Conservation (phyloP, 2,797 vertebrate species). For the Neoniphon sammara region DNA sequence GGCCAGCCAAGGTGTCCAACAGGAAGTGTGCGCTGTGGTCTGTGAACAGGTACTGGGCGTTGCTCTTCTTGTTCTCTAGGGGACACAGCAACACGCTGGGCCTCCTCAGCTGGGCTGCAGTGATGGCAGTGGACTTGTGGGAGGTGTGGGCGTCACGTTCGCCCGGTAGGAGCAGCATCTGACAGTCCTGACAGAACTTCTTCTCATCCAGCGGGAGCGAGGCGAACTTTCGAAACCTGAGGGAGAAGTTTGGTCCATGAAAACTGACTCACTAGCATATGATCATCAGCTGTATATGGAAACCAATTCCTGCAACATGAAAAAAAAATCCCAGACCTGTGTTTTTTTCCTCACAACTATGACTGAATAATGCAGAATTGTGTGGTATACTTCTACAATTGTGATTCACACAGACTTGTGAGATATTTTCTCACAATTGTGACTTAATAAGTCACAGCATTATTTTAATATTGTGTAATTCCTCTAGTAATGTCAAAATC, state of each 20-base stretch:
- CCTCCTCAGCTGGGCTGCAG: conserved; percentile 80
- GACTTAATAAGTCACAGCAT: no score
- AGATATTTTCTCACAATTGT: no score
- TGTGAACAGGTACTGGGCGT: conserved; percentile 95
- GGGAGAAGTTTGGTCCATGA: conserved; percentile 30
- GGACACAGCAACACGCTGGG: conserved; percentile 89
- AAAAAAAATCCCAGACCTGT: no score
- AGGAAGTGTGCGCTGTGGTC: conserved; percentile 91
- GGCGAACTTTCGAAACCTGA: conserved; percentile 86
- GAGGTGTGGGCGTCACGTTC: conserved; percentile 80
- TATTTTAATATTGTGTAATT: no score
- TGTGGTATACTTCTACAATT: no score
- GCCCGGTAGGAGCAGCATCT: conserved; percentile 85
- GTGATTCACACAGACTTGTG: no score
- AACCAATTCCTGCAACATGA: no score
- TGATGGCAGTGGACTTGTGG: conserved; percentile 79
- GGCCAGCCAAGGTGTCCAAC: conserved; percentile 81
- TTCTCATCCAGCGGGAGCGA: conserved; percentile 81
- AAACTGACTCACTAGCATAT: no score
- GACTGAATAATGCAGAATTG: no score
- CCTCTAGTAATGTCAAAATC: no score
- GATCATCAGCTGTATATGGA: no score
- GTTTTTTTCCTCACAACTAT: no score
- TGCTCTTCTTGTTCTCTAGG: conserved; percentile 93
- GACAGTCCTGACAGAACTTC: conserved; percentile 90